Percentiles rank a stretch among this genome's conserved stretches.
Conservation (phyloP, 2,888 invertebrate genomes). For the Rugalucina vietnamica region DNA sequence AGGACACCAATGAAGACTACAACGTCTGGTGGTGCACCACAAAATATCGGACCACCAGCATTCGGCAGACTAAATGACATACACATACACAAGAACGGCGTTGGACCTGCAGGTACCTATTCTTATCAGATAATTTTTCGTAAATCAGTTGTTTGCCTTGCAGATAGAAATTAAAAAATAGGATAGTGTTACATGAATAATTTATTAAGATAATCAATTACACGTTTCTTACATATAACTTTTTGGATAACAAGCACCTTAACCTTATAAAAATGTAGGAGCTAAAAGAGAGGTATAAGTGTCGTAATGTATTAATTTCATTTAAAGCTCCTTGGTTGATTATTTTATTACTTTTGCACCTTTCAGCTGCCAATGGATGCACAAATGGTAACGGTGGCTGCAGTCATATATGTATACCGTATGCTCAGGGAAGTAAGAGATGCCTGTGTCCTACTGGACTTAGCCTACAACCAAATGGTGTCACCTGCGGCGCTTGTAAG, state of each 20-base stretch:
- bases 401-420: constrained; percentile 75
- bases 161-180: not conserved
- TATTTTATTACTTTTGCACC: too few species aligned
- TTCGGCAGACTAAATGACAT: constrained; percentile 75
- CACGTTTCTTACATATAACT: too few species aligned
- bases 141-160: not conserved
- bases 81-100: constrained; percentile 70
- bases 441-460: constrained; percentile 75
- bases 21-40: constrained; percentile 50
- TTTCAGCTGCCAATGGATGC: constrained; percentile 70
- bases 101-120: constrained; percentile 56
- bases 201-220: too few species aligned
- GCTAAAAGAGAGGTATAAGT: too few species aligned
- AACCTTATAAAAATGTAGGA: too few species aligned
- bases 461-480: constrained; percentile 65
- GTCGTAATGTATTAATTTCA: too few species aligned
- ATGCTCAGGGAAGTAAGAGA: constrained; percentile 44
- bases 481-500: constrained; percentile 68
- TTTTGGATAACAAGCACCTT: too few species aligned
- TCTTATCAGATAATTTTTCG: not conserved
- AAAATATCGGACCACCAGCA: constrained; percentile 64
- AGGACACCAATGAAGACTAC: constrained; percentile 63
- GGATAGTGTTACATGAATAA: too few species aligned
- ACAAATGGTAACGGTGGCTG: constrained; percentile 71
- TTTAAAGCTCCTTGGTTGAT: too few species aligned